phyloP scores from a whole-genome alignment of 2,888 invertebrate species.

The Caenorhabditis auriculariae region DNA sequence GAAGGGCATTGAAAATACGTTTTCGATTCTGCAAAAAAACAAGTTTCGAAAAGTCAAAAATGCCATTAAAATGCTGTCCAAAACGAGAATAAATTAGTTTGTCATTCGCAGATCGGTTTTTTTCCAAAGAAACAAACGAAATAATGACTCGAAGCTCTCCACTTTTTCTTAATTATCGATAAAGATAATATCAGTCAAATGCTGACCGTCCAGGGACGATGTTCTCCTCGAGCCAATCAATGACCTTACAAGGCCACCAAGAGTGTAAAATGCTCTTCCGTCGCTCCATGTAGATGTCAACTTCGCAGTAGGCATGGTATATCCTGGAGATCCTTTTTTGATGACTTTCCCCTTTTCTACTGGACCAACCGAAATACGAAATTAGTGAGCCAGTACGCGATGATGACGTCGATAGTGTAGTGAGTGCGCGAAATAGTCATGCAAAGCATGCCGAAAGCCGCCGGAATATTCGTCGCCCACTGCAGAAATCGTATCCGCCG shows the following conservation, averaged over 20 bases:
- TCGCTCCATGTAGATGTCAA: slow-evolving; percentile 43
- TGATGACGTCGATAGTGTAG: slow-evolving; percentile 53
- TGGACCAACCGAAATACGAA: slow-evolving; percentile 45
- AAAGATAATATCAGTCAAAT: no score
- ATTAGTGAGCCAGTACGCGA: slow-evolving; percentile 50
- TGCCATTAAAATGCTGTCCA: neutral
- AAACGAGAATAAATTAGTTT: neutral
- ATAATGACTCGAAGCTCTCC: neutral
- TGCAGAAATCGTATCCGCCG: slow-evolving; percentile 20
- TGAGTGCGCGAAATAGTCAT: slow-evolving; percentile 52
- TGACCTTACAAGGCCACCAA: slow-evolving; percentile 32
- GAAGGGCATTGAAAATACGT: slow-evolving; percentile 13
- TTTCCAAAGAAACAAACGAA: neutral
- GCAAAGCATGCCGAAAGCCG: slow-evolving; percentile 39
- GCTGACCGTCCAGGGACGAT: slow-evolving; percentile 44
- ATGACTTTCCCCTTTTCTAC: neutral
- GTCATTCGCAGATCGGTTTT: neutral
- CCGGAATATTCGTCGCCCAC: slow-evolving; percentile 24
- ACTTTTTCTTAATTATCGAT: no score
- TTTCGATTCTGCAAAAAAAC: slow-evolving; percentile 14
- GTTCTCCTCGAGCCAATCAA: slow-evolving; percentile 49
- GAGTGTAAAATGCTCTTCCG: slow-evolving; percentile 32
- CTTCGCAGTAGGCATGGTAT: slow-evolving; percentile 48
- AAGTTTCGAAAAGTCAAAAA: neutral
- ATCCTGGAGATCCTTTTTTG: no score